phyloP scores from a whole-genome alignment of 2,888 invertebrate genomes.

The Scaptomyza reducta region DNA sequence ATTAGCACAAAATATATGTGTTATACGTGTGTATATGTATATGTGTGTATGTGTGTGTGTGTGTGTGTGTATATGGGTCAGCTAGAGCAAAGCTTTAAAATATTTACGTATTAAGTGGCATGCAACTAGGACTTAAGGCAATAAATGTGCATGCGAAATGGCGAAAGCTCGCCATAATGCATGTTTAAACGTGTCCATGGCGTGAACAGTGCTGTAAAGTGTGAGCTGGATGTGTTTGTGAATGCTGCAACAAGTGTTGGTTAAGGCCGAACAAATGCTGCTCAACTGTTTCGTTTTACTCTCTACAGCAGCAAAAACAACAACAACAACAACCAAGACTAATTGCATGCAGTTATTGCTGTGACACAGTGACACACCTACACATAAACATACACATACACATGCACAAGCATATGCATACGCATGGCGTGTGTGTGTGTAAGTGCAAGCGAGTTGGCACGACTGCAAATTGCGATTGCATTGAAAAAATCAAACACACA shows the following conservation, averaged over 20 bases:
- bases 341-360: conserved; percentile 57
- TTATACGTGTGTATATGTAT: too few relatives aligned
- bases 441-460: conserved; percentile 59
- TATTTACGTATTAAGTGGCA: not conserved
- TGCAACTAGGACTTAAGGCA: not conserved
- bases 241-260: conserved; percentile 37
- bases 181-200: not conserved
- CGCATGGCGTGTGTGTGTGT: conserved; percentile 9
- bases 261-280: conserved; percentile 6
- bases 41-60: too few relatives aligned
- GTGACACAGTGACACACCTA: conserved; percentile 78
- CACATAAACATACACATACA: conserved; percentile 27
- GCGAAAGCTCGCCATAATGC: not conserved
- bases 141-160: not conserved
- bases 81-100: not conserved
- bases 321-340: conserved; percentile 20
- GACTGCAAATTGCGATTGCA: conserved; percentile 61
- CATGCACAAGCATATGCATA: conserved; percentile 1
- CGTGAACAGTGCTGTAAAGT: conserved; percentile 4
- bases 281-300: conserved; percentile 33
- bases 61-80: not conserved
- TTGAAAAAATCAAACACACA: conserved; percentile 42
- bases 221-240: not conserved
- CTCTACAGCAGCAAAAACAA: conserved; percentile 28
- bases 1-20: not conserved